These are phyloP conservation scores for Atherix ibis DNA, from an alignment of 2,888 invertebrate species.

Conservation along the genomic window DNA sequence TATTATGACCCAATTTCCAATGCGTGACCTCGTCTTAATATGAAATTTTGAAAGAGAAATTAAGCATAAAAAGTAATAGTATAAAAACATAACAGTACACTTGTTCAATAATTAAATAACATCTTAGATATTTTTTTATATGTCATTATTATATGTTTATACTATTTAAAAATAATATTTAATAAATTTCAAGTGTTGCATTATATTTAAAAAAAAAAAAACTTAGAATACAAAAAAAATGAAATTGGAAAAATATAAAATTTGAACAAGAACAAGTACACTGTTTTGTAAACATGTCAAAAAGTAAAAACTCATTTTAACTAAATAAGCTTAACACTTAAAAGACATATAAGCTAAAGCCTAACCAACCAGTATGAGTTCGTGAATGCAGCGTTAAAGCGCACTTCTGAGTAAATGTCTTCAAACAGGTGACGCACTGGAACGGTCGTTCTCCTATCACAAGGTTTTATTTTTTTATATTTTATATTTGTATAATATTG, in stretches of 20 bases:
- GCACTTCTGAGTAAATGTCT: slow-evolving; percentile 47
- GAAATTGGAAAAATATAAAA: no score
- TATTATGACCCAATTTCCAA: neutral
- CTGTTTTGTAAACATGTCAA: neutral
- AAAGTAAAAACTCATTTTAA: neutral
- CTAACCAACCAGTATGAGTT: slow-evolving; percentile 43
- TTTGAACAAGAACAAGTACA: neutral
- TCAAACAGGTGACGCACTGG: slow-evolving; percentile 46
- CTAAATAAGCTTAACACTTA: neutral
- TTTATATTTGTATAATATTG: neutral
- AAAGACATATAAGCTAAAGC: no score
- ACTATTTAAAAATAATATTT: no score
- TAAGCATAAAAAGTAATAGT: no score
- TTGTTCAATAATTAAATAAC: no score
- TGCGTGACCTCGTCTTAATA: neutral
- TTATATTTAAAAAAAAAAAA: no score
- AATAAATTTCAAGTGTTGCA: no score
- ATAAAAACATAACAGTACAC: no score
- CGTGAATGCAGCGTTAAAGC: slow-evolving; percentile 47
- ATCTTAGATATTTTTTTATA: no score
- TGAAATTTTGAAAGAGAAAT: no score
- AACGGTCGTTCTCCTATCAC: slow-evolving; percentile 42
- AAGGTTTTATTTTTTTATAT: neutral
- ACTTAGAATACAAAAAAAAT: no score
- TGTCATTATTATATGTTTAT: no score